phyloP scores from a whole-genome alignment of 2,888 invertebrate species.

The Danaus chrysippus region DNA sequence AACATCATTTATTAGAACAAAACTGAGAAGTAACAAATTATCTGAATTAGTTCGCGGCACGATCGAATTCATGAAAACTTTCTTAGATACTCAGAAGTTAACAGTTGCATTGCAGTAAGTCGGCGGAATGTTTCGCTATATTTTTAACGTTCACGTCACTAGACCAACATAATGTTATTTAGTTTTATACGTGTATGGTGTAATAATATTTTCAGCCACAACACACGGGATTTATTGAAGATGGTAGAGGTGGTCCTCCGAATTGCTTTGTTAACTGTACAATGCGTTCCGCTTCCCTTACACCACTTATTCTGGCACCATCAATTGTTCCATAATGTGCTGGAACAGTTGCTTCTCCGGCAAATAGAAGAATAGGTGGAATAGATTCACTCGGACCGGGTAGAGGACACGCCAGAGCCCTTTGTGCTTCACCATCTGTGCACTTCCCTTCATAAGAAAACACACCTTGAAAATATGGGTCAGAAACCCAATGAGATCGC shows the following conservation, averaged over 20 bases:
- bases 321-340: constrained; percentile 87
- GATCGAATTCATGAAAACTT: constrained; percentile 45
- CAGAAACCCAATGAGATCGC: constrained; percentile 85
- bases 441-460: constrained; percentile 79
- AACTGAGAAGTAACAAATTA: constrained; percentile 30
- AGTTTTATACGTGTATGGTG: not conserved
- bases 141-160: not conserved
- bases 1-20: constrained; percentile 1
- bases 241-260: constrained; percentile 64
- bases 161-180: not conserved
- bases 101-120: constrained; percentile 26
- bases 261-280: constrained; percentile 79
- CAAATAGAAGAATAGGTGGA: constrained; percentile 86
- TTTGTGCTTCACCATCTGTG: constrained; percentile 53
- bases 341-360: constrained; percentile 89
- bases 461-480: constrained; percentile 85
- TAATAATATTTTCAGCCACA: not conserved
- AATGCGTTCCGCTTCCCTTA: constrained; percentile 88
- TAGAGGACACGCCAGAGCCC: constrained; percentile 81
- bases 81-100: constrained; percentile 38
- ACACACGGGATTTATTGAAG: not conserved
- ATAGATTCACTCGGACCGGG: constrained; percentile 79
- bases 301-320: constrained; percentile 87
- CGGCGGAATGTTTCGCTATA: not conserved
- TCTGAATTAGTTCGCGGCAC: constrained; percentile 44